Base-by-base conservation (phyloP, 2,888 invertebrate genomes). In the Volucella zonaria region DNA sequence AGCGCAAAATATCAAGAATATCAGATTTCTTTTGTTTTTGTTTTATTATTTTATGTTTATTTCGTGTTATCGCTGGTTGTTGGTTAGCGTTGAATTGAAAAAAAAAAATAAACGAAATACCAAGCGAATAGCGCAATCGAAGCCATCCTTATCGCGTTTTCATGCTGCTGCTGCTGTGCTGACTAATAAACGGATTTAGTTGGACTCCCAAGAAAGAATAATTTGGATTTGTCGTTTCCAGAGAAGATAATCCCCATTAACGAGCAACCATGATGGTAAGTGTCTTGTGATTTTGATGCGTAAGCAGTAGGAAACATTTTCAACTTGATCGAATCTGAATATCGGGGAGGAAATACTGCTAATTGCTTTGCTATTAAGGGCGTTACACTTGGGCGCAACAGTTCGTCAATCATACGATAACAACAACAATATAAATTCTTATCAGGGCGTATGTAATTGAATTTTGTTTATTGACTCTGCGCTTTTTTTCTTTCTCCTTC, bases 1-100 rank as follows among this genome's bases (percentile, higher is more conserved):
- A 76, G 62, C 47, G 77, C 42, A 77, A 71, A 68, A 62, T 31
- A 59, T 58, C 18, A 31, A 73, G 73, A 74, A 54, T 45, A 64
- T 31, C 31, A 61, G 42, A 67, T 76, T 75, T 54, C 68, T 80
- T 77, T 81, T 61, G 52, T 81, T 81, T 81, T 85, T 77, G 61
- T 51, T 81, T 85, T 81, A 56, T 54, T 78, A 75, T 77, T 83
- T 83, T 83, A 64, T 76, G 80, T 80, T 81, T 68, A 31, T 76
- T 85, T 62, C 61, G 61, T 58, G 71, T 68, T 77, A 85, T 85
- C 81, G 58, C 61, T 38, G 59, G 11, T 59, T 52, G 43, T 23
- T 51, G 11, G 18, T 43, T 43, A 15, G 18, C 47, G 61, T 38
- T 42, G 45, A 12, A 10, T 43, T 42, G 47, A 15, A 49, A 18